Base-by-base conservation (phyloP, 2,797 vertebrate genomes). In the Pterois miles region DNA sequence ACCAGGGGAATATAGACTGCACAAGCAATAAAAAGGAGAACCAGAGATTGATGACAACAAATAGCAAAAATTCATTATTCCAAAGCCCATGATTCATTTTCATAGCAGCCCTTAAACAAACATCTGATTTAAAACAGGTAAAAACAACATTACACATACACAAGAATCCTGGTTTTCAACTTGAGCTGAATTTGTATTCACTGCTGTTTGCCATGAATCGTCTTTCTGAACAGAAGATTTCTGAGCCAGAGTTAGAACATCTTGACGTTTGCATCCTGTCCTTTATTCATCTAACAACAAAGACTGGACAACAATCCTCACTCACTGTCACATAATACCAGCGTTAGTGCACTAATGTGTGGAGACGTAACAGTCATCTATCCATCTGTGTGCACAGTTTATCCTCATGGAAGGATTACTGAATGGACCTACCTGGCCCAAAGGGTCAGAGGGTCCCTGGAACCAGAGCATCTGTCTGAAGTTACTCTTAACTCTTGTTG, bases 31-130 rank as follows among this genome's bases (percentile, higher is more conserved):
- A 63, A 71, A 78, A 31, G 4, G 9, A 31, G 11, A 48, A 48
- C 65, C 66, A 73, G 25, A 74, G 56, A 66, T 13, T 70, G 71
- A 87, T 66, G 71, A 65, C 65, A 77, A 74, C 52, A 68, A 76
- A 82, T 33, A 54, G 43, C 18, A 57, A 66, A 86, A 79, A 50
- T 0, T 1, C 33, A 77, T 71, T 40, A 82, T 33, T 57, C 4
- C 43, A 68, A 71, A 79, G 59, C 43, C 6, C 10, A 9, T 27
- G 11, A 68, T 60, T 77, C 9, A 23, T 71, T 78, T 57, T 64
- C 2, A 46, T 4, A 57, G 4, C 43, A 31, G 31, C 20, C 52
- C 54, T 76, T 25, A 34, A 46, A 75, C n/a, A 74, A 74, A 71
- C 5, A 65, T 65, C 43, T 77, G 53, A 70, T 56, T 78, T 43